Evolutionary conservation across 1,140 invertebrate genomes (phyloP).

Genomic region (Lerema accius): DNA sequence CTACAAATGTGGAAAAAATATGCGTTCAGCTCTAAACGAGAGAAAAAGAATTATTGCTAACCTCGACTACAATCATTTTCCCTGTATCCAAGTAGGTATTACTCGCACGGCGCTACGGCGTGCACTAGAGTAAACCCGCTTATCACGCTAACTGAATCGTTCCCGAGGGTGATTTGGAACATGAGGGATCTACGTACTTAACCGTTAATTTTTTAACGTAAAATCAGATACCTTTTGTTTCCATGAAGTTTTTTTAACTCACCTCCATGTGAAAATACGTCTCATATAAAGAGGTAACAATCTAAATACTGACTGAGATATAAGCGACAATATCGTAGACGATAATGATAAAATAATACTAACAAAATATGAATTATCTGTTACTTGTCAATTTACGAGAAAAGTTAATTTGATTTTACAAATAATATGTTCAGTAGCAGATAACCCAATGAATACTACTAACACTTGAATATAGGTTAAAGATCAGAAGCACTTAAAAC

Average conservation of each 20-base stretch:
- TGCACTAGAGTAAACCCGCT: not conserved
- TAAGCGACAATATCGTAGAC: too few species aligned
- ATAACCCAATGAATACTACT: too few species aligned
- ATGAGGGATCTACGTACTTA: not conserved
- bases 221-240: too few species aligned
- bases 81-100: not conserved
- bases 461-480: not conserved
- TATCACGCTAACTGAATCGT: not conserved
- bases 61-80: conserved; percentile 4
- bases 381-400: not conserved
- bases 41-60: not conserved
- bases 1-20: not conserved
- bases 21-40: not conserved
- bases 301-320: too few species aligned
- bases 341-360: too few species aligned
- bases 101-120: not conserved
- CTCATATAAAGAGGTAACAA: too few species aligned
- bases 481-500: conserved; percentile 1
- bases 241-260: too few species aligned
- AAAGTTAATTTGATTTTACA: too few species aligned
- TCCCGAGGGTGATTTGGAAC: not conserved
- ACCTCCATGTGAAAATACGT: too few species aligned
- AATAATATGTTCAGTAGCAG: too few species aligned
- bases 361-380: too few species aligned
- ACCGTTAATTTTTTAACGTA: not conserved